Evolutionary conservation across 1,140 invertebrate genomes (phyloP).

Genomic region (Drosophila oshimai): DNA sequence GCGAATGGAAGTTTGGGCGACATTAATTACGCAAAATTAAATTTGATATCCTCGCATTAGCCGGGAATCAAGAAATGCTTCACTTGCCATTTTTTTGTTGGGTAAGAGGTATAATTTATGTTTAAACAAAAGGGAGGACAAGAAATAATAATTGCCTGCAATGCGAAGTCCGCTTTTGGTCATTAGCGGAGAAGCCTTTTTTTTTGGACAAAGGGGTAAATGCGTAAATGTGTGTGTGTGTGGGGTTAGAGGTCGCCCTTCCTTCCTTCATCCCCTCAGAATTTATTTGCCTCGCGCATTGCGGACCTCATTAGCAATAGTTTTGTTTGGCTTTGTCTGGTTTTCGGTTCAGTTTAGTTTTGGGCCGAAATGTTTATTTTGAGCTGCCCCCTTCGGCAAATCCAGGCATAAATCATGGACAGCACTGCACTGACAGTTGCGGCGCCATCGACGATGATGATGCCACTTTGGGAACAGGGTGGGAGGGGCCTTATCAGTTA

Average conservation of each 20-base stretch:
- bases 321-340: constrained; percentile 41
- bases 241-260: neutral
- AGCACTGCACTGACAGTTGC: constrained; percentile 35
- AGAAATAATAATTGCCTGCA: constrained; percentile 44
- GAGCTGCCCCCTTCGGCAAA: neutral
- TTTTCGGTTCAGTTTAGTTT: constrained; percentile 13
- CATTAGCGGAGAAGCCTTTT: constrained; percentile 27
- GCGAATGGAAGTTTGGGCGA: constrained; percentile 41
- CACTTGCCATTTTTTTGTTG: constrained; percentile 4
- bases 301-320: constrained; percentile 47
- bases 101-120: constrained; percentile 11
- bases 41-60: constrained; percentile 78
- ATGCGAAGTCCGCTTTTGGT: constrained; percentile 54
- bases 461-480: neutral
- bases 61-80: constrained; percentile 19
- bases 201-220: neutral
- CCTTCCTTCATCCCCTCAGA: neutral
- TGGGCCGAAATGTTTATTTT: constrained; percentile 25
- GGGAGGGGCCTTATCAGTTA: constrained; percentile 13
- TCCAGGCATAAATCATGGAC: constrained; percentile 38
- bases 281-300: constrained; percentile 40
- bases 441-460: constrained; percentile 42
- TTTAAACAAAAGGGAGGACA: constrained; percentile 6
- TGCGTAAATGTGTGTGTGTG: constrained; percentile 9
- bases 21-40: constrained; percentile 80